Base-by-base conservation (phyloP, 37 sponge, comb jelly and placozoan species). In the Geodia barretti region DNA sequence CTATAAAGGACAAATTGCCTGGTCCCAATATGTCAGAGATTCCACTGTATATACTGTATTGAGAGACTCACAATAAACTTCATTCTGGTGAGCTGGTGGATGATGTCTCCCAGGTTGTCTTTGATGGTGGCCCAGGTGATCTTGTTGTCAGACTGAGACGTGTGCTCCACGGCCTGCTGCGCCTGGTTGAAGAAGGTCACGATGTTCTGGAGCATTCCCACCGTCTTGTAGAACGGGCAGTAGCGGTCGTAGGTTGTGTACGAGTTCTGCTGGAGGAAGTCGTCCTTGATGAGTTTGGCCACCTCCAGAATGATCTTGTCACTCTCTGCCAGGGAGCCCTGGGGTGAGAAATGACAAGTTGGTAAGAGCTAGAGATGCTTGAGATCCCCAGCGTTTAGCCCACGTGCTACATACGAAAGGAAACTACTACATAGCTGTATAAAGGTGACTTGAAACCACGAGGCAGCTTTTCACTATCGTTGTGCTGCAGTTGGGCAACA, bases 201-300 rank as follows among this genome's bases (percentile, higher is more conserved):
- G 61, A 98, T 96, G 77, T 98, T 98, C 66, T 81, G 77, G 64
- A 98, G 85, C 99, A 98, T 98, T 0, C 94, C 94, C 32, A 98
- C 99, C 67, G 98, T 97, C 88, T 97, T 97, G 87, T 92, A 97
- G 95, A 97, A 97, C 29, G 98, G 98, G 43, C 98, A 95, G 81
- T 92, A 95, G 38, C 94, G 89, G 64, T 98, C 98, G 64, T 95
- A 95, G 0, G 84, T 40, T 3, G 98, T 91, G 84, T 96, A 98
- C 7, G 93, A 92, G 87, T 98, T 98, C 83, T 98, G 98, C 86
- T 98, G 98, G 36, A 98, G 82, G 92, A 98, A 98, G 77, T 98
- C 98, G 37, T 98, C 98, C 82, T 98, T 98, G 82, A 98, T 93
- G 37, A 98, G 77, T 71, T 98, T 98, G 41, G 98, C 98, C 23